A percentile compares a stretch with the other conserved stretches of the same genome.
Conservation (phyloP, 2,113 vertebrate genomes). For the Callithrix jacchus region DNA sequence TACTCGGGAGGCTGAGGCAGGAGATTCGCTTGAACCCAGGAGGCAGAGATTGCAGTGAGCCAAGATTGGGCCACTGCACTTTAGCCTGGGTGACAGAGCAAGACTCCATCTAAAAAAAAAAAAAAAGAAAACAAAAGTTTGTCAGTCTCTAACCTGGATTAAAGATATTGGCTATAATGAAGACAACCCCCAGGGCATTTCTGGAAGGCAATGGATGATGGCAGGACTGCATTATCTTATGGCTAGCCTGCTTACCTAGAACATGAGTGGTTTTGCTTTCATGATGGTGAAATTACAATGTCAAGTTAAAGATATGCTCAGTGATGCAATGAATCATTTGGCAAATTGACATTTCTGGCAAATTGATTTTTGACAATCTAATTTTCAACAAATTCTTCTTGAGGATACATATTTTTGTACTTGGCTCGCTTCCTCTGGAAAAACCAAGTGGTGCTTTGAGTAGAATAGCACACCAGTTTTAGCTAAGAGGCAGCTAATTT, state of each 20-base stretch:
- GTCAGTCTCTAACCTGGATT: not conserved
- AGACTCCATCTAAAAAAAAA: no score
- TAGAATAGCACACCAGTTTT: not conserved
- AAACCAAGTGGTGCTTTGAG: not conserved
- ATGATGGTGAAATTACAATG: not conserved
- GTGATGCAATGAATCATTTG: not conserved
- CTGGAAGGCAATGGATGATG: not conserved
- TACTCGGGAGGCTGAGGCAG: no score
- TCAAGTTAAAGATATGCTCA: not conserved
- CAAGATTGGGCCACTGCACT: no score
- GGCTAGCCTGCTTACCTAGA: not conserved
- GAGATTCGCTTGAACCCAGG: no score
- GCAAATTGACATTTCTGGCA: not conserved
- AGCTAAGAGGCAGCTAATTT: not conserved
- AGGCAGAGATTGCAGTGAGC: no score
- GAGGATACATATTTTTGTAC: not conserved
- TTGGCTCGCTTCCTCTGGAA: not conserved
- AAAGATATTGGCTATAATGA: not conserved
- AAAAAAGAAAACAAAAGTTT: not conserved
- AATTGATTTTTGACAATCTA: not conserved
- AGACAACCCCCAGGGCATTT: not conserved
- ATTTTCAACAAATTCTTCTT: not conserved
- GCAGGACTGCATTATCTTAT: not conserved
- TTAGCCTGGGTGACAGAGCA: no score
- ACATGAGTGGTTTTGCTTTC: not conserved